Evolutionary conservation across 1,140 invertebrate species (phyloP).

Genomic region (Calephelis virginiensis): DNA sequence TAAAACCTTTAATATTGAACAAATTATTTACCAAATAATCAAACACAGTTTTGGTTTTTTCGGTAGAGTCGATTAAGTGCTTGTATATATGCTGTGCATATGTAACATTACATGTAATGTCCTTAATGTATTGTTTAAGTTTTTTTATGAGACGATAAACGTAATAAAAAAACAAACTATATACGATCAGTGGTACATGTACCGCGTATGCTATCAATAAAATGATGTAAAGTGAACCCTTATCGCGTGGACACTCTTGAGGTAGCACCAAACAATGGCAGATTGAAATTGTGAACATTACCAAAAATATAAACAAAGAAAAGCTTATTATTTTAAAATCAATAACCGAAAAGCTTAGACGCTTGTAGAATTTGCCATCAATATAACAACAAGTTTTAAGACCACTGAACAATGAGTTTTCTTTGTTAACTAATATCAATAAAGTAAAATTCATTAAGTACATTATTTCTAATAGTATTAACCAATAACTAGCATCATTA

Average conservation of each 20-base stretch:
- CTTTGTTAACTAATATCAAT: not conserved
- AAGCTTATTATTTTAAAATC: not conserved
- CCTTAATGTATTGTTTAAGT: not conserved
- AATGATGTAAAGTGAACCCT: no score
- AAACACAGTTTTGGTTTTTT: not conserved
- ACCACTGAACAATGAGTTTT: not conserved
- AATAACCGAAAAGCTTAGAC: not conserved
- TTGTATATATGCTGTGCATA: slow-evolving; percentile 1
- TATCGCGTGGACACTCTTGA: not conserved
- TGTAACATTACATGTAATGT: not conserved
- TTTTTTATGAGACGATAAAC: not conserved
- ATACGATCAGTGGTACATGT: not conserved
- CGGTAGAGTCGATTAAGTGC: not conserved
- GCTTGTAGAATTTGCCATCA: not conserved
- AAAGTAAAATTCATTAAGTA: not conserved
- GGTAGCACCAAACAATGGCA: not conserved
- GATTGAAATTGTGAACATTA: not conserved
- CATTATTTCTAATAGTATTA: not conserved
- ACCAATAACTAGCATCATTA: not conserved
- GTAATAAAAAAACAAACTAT: not conserved
- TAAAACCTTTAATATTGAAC: no score
- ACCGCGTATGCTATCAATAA: not conserved
- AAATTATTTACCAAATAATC: slow-evolving; percentile 1
- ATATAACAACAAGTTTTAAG: not conserved
- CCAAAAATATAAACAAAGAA: not conserved